Percentiles rank a stretch among this genome's conserved stretches.
phyloP scores from a whole-genome alignment of 2,888 invertebrate species.

The Mythimna impura region DNA sequence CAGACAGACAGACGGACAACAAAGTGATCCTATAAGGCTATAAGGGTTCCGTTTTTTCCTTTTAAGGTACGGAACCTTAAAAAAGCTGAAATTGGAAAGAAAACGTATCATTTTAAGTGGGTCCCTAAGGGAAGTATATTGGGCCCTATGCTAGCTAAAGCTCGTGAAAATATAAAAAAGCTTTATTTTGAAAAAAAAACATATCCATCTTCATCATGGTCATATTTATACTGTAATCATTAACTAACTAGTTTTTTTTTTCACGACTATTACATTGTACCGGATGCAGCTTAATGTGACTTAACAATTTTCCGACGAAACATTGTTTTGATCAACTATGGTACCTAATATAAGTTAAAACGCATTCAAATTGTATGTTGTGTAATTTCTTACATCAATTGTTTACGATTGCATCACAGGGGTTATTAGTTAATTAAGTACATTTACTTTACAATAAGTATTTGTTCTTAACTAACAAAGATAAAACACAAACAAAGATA shows the following conservation, averaged over 20 bases:
- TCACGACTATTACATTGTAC: no score
- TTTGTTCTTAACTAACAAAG: conserved; percentile 20
- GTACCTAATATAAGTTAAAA: no score
- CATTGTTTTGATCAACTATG: no score
- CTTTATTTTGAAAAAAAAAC: no score
- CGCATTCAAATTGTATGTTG: not conserved
- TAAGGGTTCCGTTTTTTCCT: no score
- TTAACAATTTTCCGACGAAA: no score
- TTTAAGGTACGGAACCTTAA: no score
- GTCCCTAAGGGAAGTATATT: not conserved
- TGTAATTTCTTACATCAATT: not conserved
- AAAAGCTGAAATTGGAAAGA: not conserved
- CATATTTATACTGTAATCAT: not conserved
- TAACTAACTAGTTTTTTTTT: not conserved
- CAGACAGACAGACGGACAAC: no score
- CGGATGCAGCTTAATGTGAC: not conserved
- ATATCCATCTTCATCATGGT: no score
- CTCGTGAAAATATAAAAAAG: not conserved
- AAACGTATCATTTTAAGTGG: not conserved
- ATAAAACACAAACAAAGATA: conserved; percentile 46
- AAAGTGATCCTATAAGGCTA: no score
- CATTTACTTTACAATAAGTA: conserved; percentile 21
- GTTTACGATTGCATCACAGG: conserved; percentile 25
- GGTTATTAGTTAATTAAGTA: conserved; percentile 14
- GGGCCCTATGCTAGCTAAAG: not conserved